Evolutionary conservation across 2,888 invertebrate species (phyloP), one percentile per base, ranked within the genome.

Genomic region (Pterostichus niger): DNA sequence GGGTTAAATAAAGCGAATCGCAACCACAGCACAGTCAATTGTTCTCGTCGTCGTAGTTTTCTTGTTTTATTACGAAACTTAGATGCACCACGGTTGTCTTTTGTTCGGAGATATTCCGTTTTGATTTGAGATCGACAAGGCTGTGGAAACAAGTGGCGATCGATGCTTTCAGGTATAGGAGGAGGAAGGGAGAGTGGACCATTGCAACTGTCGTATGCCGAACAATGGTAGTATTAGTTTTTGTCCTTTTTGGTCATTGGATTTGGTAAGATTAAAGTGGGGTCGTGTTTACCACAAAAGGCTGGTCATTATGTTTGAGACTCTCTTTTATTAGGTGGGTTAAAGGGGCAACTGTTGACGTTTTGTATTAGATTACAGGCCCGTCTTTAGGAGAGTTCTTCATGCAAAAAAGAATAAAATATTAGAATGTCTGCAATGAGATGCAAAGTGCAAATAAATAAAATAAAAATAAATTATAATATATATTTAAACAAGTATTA

Each of bases 1-100:
- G 54, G 75, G 75, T 75, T 75, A 54, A 54, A 75, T 75, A 75
- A 75, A 75, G 75, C 52, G 75, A 75, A 75, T 68, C 40, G 40
- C 40, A 44, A 15, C 40, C 33, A 54, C 75, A 73, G 35, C 13
- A 73, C 73, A 75, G 75, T 75, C 75, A 75, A 75, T 75, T 75
- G 75, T 75, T 49, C 68, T 52, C 33, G 52, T 11, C 24, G 33
- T 64, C 49, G 46, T 73, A 7, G 46, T 46, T 73, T 13, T 24
- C 33, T 52, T 75, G 75, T 75, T 75, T 75, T 75, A 75, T 75
- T 24, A 75, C 33, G 31, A 44, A 49, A 73, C 24, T 73, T 46
- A 17, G 73, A 49, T 75, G 75, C 75, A 73, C 24, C 44, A 31
- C 71, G 4, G 31, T 17, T 24, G 13, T 73, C 49, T 73, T 68